These are phyloP conservation scores for Axis porcinus DNA, from an alignment of 2,113 vertebrate genomes.

Conservation along the genomic window DNA sequence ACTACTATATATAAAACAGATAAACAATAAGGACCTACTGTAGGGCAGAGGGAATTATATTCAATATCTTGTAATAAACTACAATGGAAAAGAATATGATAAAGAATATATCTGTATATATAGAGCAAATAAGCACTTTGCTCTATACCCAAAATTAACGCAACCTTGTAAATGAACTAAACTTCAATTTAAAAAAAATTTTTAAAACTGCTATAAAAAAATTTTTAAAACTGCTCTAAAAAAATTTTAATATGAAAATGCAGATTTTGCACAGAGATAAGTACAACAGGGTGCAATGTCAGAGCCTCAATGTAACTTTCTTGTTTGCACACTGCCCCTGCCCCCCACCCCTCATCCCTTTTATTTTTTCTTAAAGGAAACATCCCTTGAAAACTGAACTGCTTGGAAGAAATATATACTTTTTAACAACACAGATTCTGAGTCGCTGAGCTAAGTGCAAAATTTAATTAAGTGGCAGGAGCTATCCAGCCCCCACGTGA, in stretches of 20 bases:
- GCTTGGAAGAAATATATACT: slow-evolving; percentile 35
- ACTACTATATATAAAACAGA: neutral
- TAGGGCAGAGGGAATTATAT: neutral
- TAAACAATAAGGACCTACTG: neutral
- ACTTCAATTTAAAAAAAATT: neutral
- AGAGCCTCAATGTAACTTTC: neutral
- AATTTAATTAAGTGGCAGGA: slow-evolving; percentile 62
- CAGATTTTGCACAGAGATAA: slow-evolving; percentile 16
- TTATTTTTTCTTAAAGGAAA: slow-evolving; percentile 49
- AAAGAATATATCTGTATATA: neutral
- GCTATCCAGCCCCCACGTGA: slow-evolving; percentile 39
- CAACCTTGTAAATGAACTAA: neutral
- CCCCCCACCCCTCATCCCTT: accelerated
- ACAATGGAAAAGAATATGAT: neutral
- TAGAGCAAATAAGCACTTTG: neutral
- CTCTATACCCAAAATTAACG: neutral
- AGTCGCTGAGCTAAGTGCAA: slow-evolving; percentile 67
- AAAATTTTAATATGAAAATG: slow-evolving; percentile 30
- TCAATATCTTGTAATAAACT: neutral
- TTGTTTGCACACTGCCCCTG: neutral
- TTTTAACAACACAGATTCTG: slow-evolving; percentile 38
- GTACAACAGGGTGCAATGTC: neutral
- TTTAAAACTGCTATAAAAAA: neutral
- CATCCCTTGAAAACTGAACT: neutral
- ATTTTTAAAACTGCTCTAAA: neutral